Percentiles rank a stretch among this genome's conserved stretches.
Evolutionary conservation across 2,113 vertebrate species (phyloP).

Genomic region (Lepus timidus): DNA sequence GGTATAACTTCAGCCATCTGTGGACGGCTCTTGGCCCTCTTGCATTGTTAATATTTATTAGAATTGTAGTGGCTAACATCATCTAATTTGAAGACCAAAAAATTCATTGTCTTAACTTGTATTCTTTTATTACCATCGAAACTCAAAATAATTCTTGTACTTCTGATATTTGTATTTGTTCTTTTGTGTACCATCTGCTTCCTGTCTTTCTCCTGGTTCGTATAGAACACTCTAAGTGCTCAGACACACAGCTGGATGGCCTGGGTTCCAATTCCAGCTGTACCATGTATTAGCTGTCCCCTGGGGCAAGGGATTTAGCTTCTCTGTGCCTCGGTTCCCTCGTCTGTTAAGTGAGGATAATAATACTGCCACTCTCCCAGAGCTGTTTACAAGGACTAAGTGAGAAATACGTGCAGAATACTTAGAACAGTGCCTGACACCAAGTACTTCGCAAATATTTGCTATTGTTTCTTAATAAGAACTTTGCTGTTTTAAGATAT

Average conservation of each 20-base stretch:
- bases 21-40: neutral
- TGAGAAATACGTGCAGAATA: conserved; percentile 8
- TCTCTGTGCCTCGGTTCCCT: neutral
- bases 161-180: conserved; percentile 34
- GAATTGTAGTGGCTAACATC: neutral
- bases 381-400: neutral
- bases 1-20: neutral
- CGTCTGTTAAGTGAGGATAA: conserved; percentile 2
- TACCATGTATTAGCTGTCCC: neutral
- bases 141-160: conserved; percentile 47
- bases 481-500: conserved; percentile 38
- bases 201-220: neutral
- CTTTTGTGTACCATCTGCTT: neutral
- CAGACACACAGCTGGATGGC: neutral
- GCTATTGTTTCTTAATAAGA: neutral
- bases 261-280: neutral
- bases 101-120: conserved; percentile 43
- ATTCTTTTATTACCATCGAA: conserved; percentile 1
- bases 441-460: neutral
- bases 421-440: neutral
- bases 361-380: neutral
- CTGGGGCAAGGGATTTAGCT: neutral
- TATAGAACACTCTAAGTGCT: neutral
- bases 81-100: conserved; percentile 53
- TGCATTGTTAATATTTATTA: neutral